Percentiles rank a stretch among this genome's conserved stretches.
These are phyloP conservation scores for Tridacna gigas DNA, from an alignment of 2,888 invertebrate species.

Conservation along the genomic window DNA sequence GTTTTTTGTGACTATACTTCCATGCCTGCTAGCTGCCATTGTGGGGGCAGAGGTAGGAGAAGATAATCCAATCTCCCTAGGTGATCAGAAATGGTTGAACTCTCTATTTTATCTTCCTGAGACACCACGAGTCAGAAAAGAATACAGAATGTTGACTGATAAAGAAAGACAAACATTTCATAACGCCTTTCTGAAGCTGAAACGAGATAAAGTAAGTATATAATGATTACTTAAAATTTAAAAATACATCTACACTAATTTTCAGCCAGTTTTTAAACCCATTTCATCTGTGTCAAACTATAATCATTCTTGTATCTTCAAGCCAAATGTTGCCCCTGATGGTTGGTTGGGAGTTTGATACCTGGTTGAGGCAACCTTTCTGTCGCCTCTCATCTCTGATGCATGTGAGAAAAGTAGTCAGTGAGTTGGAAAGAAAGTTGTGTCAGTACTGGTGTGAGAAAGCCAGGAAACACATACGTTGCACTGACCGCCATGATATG, in stretches of 20 bases:
- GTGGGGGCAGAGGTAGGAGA: slow-evolving; percentile 47
- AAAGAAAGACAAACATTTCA: slow-evolving; percentile 67
- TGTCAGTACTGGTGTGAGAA: too few species aligned
- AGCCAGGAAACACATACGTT: too few species aligned
- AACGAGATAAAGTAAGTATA: slow-evolving; percentile 71
- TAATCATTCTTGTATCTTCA: too few species aligned
- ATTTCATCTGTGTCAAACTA: too few species aligned
- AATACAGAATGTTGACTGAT: slow-evolving; percentile 64
- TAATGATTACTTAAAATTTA: not conserved
- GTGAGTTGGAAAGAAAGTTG: too few species aligned
- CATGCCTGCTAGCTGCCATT: slow-evolving; percentile 17
- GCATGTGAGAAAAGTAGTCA: too few species aligned
- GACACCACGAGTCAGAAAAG: slow-evolving; percentile 58
- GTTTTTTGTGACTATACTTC: slow-evolving; percentile 14
- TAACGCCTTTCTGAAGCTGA: slow-evolving; percentile 69
- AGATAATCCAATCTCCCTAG: slow-evolving; percentile 49
- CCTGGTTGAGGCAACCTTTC: too few species aligned
- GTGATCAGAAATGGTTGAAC: slow-evolving; percentile 63
- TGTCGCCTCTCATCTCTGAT: too few species aligned
- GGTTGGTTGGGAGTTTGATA: too few species aligned
- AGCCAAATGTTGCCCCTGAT: too few species aligned
- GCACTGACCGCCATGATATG: too few species aligned
- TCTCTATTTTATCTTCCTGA: slow-evolving; percentile 63
- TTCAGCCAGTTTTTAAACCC: too few species aligned
- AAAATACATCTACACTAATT: not conserved